A percentile compares a stretch with the other conserved stretches of the same genome.
These are phyloP conservation scores for Sarcophaga subvicina DNA, from an alignment of 2,888 invertebrate species.

Conservation along the genomic window DNA sequence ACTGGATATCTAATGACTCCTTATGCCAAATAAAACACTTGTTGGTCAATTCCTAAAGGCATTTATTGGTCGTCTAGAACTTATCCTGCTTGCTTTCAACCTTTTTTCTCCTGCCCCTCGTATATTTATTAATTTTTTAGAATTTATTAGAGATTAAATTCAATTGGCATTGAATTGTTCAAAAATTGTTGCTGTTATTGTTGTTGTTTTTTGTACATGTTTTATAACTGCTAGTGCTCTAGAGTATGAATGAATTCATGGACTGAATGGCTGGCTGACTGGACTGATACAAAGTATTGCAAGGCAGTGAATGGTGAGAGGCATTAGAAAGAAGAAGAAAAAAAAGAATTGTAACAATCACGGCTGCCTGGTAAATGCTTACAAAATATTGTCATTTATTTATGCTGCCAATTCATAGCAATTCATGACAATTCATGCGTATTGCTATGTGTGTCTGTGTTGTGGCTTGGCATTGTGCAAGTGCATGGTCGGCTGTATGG, in stretches of 20 bases:
- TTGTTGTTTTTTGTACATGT: neutral
- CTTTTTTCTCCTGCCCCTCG: neutral
- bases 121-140: neutral
- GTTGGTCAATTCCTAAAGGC: too few relatives aligned
- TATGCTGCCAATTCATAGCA: slow-evolving; percentile 27
- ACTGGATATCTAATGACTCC: too few relatives aligned
- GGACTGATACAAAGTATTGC: slow-evolving; percentile 17
- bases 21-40: too few relatives aligned
- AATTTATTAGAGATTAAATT: slow-evolving; percentile 65
- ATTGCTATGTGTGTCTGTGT: neutral
- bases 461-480: slow-evolving; percentile 15
- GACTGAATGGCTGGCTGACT: neutral
- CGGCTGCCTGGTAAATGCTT: neutral
- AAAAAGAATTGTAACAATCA: slow-evolving; percentile 1
- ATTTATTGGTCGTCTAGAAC: too few relatives aligned
- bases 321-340: slow-evolving; percentile 28
- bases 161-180: slow-evolving; percentile 64
- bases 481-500: neutral
- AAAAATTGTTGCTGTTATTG: slow-evolving; percentile 41
- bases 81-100: neutral
- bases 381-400: slow-evolving; percentile 63
- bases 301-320: slow-evolving; percentile 22
- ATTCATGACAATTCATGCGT: slow-evolving; percentile 61
- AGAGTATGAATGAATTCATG: slow-evolving; percentile 31
- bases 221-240: neutral